phyloP scores from a whole-genome alignment of 2,113 vertebrate genomes.

The Pavo muticus region DNA sequence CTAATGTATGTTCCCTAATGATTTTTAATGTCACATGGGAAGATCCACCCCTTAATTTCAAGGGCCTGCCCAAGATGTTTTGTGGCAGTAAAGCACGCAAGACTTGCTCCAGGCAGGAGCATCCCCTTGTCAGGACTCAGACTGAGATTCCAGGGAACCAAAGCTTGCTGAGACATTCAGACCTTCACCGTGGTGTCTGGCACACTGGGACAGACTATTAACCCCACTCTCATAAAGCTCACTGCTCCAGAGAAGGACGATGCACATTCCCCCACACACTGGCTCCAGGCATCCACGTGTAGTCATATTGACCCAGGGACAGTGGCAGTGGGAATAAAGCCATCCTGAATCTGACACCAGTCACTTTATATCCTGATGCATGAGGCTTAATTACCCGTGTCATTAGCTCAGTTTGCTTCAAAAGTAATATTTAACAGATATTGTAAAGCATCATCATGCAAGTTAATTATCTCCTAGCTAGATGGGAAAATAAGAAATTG shows the following conservation, averaged over 20 bases:
- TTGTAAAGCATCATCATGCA: not conserved
- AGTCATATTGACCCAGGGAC: not conserved
- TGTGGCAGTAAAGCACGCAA: accelerated
- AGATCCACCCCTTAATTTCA: not conserved
- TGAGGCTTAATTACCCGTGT: constrained; percentile 34
- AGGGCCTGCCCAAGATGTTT: not conserved
- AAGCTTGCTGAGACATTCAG: not conserved
- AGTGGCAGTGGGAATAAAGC: not conserved
- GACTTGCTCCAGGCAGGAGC: not conserved
- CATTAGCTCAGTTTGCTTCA: constrained; percentile 28
- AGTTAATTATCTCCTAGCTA: constrained; percentile 18
- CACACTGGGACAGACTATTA: not conserved
- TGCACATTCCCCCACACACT: no score
- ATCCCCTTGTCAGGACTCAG: not conserved
- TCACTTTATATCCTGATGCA: not conserved
- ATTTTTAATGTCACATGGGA: not conserved
- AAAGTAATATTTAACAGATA: not conserved
- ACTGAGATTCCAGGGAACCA: not conserved
- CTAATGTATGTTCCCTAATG: not conserved
- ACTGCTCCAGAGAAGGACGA: not conserved
- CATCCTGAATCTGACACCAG: not conserved
- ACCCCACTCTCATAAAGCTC: not conserved
- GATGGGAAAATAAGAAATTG: not conserved
- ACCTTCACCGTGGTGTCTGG: not conserved
- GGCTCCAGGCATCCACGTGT: not conserved